Percentiles rank a stretch among this genome's conserved stretches.
Conservation (phyloP, 2,888 invertebrate genomes). For the Dascillus cervinus region DNA sequence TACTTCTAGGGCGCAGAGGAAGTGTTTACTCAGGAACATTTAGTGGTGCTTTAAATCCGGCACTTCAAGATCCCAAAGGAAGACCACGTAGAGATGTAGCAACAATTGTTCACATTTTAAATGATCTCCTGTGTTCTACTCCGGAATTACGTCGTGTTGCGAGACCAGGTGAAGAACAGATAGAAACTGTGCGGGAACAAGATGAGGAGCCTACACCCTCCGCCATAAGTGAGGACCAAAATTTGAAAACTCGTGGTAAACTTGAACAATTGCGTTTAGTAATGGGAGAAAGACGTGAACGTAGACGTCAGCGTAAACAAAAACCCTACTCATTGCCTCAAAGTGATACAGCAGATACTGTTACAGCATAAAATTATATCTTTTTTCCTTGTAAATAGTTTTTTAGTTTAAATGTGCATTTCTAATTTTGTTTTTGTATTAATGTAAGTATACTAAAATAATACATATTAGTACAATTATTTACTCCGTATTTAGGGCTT, state of each 20-base stretch:
- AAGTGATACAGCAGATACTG: conserved; percentile 41
- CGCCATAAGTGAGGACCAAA: conserved; percentile 36
- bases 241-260: conserved; percentile 56
- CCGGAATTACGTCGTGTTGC: conserved; percentile 44
- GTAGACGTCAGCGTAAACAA: conserved; percentile 69
- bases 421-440: conserved; percentile 23
- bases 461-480: not conserved
- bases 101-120: conserved; percentile 91
- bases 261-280: conserved; percentile 80
- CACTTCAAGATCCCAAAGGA: conserved; percentile 85
- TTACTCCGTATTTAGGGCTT: not conserved
- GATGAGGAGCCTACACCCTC: conserved; percentile 24
- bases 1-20: conserved; percentile 78
- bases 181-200: conserved; percentile 31
- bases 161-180: conserved; percentile 32
- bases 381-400: conserved; percentile 14
- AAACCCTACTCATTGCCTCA: conserved; percentile 57
- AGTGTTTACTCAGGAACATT: conserved; percentile 96
- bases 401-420: conserved; percentile 23
- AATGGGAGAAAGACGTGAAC: conserved; percentile 82
- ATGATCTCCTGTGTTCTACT: conserved; percentile 86
- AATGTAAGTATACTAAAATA: conserved; percentile 4
- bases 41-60: conserved; percentile 89
- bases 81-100: conserved; percentile 89
- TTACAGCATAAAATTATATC: conserved; percentile 30